Conservation (phyloP, 2,888 invertebrate genomes). For the Eumerus sabulonum region DNA sequence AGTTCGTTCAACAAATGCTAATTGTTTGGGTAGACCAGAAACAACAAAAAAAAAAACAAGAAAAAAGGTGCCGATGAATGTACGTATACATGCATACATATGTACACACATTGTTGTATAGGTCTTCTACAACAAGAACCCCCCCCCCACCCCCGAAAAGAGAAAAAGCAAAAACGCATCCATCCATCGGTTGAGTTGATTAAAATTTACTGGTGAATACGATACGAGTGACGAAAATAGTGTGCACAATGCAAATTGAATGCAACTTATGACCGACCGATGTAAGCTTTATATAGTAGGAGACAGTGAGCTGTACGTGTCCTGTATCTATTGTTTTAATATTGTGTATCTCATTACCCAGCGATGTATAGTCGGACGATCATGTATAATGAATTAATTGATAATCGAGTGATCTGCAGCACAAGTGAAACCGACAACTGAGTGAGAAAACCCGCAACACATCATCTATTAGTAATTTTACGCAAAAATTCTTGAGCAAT, state of each 20-base stretch:
- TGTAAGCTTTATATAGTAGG: conserved; percentile 6
- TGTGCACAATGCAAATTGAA: conserved; percentile 21
- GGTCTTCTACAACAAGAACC: no score
- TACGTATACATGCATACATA: conserved; percentile 42
- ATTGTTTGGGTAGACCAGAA: background rate
- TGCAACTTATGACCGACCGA: conserved; percentile 50
- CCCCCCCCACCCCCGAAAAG: no score
- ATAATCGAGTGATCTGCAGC: conserved; percentile 12
- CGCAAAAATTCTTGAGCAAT: conserved; percentile 52
- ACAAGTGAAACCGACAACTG: conserved; percentile 17
- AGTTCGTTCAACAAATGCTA: background rate
- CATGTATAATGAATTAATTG: conserved; percentile 22
- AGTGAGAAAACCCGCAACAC: background rate
- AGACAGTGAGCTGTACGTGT: conserved; percentile 8
- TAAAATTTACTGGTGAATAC: conserved; percentile 54
- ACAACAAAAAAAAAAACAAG: no score
- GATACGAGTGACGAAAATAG: conserved; percentile 17
- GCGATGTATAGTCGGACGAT: conserved; percentile 31
- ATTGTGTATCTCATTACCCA: conserved; percentile 49
- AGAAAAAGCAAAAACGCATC: no score
- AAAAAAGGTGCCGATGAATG: no score
- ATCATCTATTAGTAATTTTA: conserved; percentile 55
- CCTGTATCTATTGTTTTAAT: conserved; percentile 23
- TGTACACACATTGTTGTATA: no score
- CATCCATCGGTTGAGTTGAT: conserved; percentile 58